These are phyloP conservation scores for Melanotaenia trifasciata DNA, from an alignment of 2,797 vertebrate genomes.

Conservation along the genomic window DNA sequence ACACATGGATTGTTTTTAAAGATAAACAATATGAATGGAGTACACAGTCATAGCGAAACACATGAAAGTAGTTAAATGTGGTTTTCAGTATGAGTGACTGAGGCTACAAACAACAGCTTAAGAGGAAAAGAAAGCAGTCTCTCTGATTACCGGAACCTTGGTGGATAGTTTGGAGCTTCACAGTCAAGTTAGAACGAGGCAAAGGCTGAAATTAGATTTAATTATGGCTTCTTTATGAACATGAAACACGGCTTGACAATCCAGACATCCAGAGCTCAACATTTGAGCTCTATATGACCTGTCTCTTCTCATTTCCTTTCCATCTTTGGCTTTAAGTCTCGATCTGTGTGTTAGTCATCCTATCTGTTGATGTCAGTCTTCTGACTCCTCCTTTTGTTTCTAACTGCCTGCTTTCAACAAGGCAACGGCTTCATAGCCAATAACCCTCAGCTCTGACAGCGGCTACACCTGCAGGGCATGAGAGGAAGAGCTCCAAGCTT, in stretches of 20 bases:
- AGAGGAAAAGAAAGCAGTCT: conserved; percentile 5
- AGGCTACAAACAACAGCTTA: neutral
- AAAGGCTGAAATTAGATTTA: conserved; percentile 11
- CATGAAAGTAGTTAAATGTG: neutral
- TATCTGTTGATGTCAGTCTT: conserved; percentile 43
- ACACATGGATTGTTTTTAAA: neutral
- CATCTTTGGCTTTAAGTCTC: conserved; percentile 20
- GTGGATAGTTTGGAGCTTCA: conserved; percentile 1
- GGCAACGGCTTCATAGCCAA: conserved; percentile 32
- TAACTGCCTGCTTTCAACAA: conserved; percentile 24
- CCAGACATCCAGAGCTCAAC: conserved; percentile 4
- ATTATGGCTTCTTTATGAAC: conserved; percentile 6
- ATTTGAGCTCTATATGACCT: conserved; percentile 7
- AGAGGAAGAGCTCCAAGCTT: conserved; percentile 20
- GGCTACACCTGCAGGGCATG: conserved; percentile 24
- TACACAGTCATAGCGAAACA: conserved; percentile 5
- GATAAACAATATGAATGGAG: neutral
- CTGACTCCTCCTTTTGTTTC: conserved; percentile 23
- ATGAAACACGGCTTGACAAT: neutral
- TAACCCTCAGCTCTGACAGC: conserved; percentile 34
- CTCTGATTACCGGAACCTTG: conserved; percentile 4
- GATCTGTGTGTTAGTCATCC: conserved; percentile 8
- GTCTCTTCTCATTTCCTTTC: conserved; percentile 29
- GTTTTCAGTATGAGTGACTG: conserved; percentile 4
- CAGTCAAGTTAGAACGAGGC: neutral